Evolutionary conservation across 2,888 invertebrate species (phyloP).

Genomic region (Drosophila engyochracea): DNA sequence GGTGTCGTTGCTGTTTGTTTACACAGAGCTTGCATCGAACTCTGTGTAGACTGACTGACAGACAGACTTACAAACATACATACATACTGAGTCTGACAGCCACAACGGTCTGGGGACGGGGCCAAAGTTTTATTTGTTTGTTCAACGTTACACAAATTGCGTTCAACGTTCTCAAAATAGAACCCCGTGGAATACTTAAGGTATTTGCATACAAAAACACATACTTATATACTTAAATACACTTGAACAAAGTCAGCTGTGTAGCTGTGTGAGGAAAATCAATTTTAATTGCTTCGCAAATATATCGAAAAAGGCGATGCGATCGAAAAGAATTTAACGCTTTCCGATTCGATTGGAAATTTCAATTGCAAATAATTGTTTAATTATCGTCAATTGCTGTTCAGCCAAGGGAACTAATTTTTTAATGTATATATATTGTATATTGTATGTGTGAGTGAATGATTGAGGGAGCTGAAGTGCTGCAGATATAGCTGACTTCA

Average conservation of each 20-base stretch:
- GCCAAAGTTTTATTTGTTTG: slow-evolving; percentile 71
- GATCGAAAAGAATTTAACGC: slow-evolving; percentile 14
- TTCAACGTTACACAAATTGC: slow-evolving; percentile 59
- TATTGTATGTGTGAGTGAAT: not conserved
- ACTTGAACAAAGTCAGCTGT: slow-evolving; percentile 10
- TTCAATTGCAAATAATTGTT: slow-evolving; percentile 72
- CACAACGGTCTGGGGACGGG: slow-evolving; percentile 40
- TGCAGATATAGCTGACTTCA: slow-evolving; percentile 7
- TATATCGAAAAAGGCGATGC: slow-evolving; percentile 38
- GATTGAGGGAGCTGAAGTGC: not conserved
- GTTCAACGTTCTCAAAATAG: slow-evolving; percentile 64
- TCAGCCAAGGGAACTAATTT: slow-evolving; percentile 2
- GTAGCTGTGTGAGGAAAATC: slow-evolving; percentile 53
- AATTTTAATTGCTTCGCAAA: slow-evolving; percentile 75
- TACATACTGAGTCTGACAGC: not conserved
- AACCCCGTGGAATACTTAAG: slow-evolving; percentile 39
- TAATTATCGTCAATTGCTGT: slow-evolving; percentile 73
- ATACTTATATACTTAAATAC: slow-evolving; percentile 1
- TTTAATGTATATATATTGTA: not conserved
- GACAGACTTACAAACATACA: slow-evolving; percentile 10
- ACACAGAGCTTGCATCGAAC: slow-evolving; percentile 30
- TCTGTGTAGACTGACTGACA: slow-evolving; percentile 8
- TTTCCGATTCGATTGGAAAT: slow-evolving; percentile 65
- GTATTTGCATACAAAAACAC: slow-evolving; percentile 2
- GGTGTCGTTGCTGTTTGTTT: slow-evolving; percentile 46